A percentile compares a stretch with the other conserved stretches of the same genome.
Conservation (phyloP, 2,888 invertebrate genomes). For the Nomada ruficornis region DNA sequence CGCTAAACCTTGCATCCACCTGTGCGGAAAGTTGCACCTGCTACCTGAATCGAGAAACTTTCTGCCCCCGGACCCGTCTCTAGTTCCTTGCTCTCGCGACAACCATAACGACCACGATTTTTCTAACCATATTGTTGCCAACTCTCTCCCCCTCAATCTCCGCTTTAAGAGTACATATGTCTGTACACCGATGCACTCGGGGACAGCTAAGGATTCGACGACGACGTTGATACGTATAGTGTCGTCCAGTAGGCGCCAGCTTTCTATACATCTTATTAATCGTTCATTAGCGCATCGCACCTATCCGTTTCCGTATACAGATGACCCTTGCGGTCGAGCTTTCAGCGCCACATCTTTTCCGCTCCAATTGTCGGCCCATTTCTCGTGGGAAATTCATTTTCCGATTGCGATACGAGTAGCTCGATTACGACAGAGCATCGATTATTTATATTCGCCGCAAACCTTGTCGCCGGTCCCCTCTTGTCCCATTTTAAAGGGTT, state of each 20-base stretch:
- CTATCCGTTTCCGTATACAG: no score
- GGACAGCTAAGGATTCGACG: background rate
- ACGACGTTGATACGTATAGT: background rate
- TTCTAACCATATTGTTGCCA: background rate
- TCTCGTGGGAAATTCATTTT: background rate
- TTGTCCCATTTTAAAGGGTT: conserved; percentile 26
- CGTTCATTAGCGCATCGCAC: no score
- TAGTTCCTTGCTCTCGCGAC: background rate
- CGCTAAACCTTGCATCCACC: conserved; percentile 62
- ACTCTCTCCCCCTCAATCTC: conserved; percentile 21
- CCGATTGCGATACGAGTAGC: background rate
- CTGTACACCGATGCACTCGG: background rate
- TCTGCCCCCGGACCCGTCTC: conserved; percentile 11
- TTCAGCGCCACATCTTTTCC: no score
- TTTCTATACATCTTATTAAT: no score
- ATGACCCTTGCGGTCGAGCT: no score
- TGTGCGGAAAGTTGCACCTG: conserved; percentile 68
- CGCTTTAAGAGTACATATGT: background rate
- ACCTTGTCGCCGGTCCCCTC: conserved; percentile 40
- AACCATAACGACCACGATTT: conserved; percentile 11
- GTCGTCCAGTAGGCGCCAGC: no score
- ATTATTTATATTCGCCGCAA: conserved; percentile 52
- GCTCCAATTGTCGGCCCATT: background rate
- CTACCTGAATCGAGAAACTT: conserved; percentile 55
- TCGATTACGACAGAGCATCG: conserved; percentile 2